A percentile compares a stretch with the other conserved stretches of the same genome.
phyloP scores from a whole-genome alignment of 1,140 invertebrate genomes.

The Drosophila baimaii region DNA sequence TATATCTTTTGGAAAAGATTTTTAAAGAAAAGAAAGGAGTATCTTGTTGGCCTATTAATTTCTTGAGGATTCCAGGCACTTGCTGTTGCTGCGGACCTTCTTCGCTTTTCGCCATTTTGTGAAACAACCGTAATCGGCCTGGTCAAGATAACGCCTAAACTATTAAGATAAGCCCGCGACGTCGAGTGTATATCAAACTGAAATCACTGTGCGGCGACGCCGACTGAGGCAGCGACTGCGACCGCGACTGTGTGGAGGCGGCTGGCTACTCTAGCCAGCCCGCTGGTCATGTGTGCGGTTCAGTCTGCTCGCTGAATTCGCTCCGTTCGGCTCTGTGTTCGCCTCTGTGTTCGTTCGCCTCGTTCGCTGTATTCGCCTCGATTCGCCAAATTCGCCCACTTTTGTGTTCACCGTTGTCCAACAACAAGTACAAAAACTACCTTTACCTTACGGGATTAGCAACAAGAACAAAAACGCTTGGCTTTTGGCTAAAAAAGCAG shows the following conservation, averaged over 20 bases:
- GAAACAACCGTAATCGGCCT: conserved; percentile 27
- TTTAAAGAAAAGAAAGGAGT: background rate
- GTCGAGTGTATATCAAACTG: conserved; percentile 64
- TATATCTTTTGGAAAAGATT: background rate
- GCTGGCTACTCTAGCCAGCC: conserved; percentile 46
- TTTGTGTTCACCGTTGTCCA: conserved; percentile 34
- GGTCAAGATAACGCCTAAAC: conserved; percentile 51
- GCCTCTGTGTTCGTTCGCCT: conserved; percentile 49
- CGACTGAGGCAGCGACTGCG: conserved; percentile 22
- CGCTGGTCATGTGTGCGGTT: conserved; percentile 65
- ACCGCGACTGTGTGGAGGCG: conserved; percentile 14
- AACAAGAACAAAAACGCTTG: conserved; percentile 23
- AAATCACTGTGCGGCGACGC: conserved; percentile 53
- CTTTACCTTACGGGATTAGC: conserved; percentile 24
- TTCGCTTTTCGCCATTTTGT: conserved; percentile 27
- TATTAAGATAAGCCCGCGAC: conserved; percentile 58
- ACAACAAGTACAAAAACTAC: conserved; percentile 29
- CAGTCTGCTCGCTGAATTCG: conserved; percentile 77
- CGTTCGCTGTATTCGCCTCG: conserved; percentile 33
- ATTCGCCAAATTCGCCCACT: conserved; percentile 37
- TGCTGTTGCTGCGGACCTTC: conserved; percentile 2
- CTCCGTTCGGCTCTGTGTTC: conserved; percentile 69
- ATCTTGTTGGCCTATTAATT: background rate
- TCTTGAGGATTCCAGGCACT: background rate
- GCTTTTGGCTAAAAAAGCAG: conserved; percentile 39